These are phyloP conservation scores for Eristalis arbustorum DNA, from an alignment of 2,888 invertebrate genomes.

Conservation along the genomic window DNA sequence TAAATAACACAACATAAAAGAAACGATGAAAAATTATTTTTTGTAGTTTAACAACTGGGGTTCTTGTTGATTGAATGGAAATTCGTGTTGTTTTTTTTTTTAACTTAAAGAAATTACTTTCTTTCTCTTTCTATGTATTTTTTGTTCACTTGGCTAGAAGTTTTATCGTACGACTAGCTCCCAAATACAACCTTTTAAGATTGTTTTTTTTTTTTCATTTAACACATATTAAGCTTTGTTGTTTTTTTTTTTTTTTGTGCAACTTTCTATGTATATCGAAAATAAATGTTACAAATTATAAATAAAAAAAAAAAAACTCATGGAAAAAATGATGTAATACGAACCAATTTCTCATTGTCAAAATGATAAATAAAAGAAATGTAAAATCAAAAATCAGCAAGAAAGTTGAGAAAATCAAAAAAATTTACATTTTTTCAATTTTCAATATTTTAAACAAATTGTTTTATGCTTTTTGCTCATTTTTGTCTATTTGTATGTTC, in stretches of 20 bases:
- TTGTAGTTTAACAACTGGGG: slow-evolving; percentile 33
- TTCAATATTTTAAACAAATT: neutral
- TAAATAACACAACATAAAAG: slow-evolving; percentile 21
- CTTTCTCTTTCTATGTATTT: slow-evolving; percentile 10
- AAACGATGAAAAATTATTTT: slow-evolving; percentile 43
- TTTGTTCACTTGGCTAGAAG: slow-evolving; percentile 57
- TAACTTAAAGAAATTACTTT: slow-evolving; percentile 2
- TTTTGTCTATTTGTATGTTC: slow-evolving; percentile 21
- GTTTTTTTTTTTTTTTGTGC: slow-evolving; percentile 80
- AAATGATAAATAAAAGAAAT: slow-evolving; percentile 53
- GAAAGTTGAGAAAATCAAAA: slow-evolving; percentile 24
- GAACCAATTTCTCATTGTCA: slow-evolving; percentile 70
- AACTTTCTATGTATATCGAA: slow-evolving; percentile 80
- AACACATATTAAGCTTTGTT: slow-evolving; percentile 71
- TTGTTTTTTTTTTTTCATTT: slow-evolving; percentile 81
- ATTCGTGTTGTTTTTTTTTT: slow-evolving; percentile 9
- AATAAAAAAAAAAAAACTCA: slow-evolving; percentile 74
- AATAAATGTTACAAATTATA: slow-evolving; percentile 81
- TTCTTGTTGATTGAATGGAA: slow-evolving; percentile 43
- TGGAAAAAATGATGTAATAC: slow-evolving; percentile 73
- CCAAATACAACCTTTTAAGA: slow-evolving; percentile 75
- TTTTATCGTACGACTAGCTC: slow-evolving; percentile 36
- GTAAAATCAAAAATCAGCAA: slow-evolving; percentile 45
- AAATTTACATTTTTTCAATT: neutral
- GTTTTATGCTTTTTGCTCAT: neutral